phyloP scores from a whole-genome alignment of 2,113 vertebrate genomes.

The Scartelaos histophorus region DNA sequence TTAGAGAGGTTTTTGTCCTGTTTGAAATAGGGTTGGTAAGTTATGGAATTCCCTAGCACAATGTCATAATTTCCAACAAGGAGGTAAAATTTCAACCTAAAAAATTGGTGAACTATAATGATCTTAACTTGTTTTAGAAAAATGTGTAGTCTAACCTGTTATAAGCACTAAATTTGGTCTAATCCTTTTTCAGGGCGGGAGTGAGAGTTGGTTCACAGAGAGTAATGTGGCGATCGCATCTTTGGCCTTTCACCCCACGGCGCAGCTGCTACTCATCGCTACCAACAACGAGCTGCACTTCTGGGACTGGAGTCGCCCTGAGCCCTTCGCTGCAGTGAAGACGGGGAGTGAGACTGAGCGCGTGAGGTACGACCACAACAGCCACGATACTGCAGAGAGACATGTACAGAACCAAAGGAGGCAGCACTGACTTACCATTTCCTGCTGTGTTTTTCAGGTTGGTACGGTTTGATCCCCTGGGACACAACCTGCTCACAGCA shows the following conservation, averaged over 20 bases:
- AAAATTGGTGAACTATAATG: too few relatives aligned
- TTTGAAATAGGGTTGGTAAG: too few relatives aligned
- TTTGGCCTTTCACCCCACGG: slow-evolving; percentile 94
- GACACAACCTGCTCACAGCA: slow-evolving; percentile 97
- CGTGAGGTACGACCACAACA: slow-evolving; percentile 81
- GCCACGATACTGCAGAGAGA: background rate
- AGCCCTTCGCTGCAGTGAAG: slow-evolving; percentile 97
- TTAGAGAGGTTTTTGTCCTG: too few relatives aligned
- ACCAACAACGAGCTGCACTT: slow-evolving; percentile 98
- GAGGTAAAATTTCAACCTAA: too few relatives aligned
- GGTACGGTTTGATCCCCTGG: slow-evolving; percentile 96
- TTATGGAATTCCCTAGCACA: too few relatives aligned
- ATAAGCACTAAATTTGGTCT: background rate
- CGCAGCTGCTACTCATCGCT: slow-evolving; percentile 96
- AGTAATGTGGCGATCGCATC: slow-evolving; percentile 98
- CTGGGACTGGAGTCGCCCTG: slow-evolving; percentile 98
- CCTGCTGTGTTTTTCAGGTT: slow-evolving; percentile 76
- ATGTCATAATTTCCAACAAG: too few relatives aligned
- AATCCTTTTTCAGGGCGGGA: slow-evolving; percentile 84
- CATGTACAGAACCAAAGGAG: background rate
- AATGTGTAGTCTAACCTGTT: too few relatives aligned
- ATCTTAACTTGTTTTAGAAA: too few relatives aligned
- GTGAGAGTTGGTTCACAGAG: slow-evolving; percentile 98
- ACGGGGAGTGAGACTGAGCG: slow-evolving; percentile 95
- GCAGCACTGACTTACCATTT: too few relatives aligned